Conservation (phyloP, 2,113 vertebrate genomes). For the Macheiramphus alcinus region DNA sequence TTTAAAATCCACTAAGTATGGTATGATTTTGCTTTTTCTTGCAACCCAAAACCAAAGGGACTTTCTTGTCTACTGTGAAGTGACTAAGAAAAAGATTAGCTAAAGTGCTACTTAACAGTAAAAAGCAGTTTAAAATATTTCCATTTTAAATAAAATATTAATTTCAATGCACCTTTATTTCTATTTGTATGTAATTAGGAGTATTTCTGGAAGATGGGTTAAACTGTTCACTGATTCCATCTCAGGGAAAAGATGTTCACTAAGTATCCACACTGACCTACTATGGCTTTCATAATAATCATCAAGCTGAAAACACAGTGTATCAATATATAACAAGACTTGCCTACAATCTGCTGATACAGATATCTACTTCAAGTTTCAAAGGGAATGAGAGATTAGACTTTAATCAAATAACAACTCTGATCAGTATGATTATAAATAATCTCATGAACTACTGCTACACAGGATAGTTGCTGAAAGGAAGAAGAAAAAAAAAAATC, state of each 20-base stretch:
- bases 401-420: constrained; percentile 9
- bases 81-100: not conserved
- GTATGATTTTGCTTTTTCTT: not conserved
- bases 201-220: not conserved
- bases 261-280: not conserved
- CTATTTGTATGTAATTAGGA: not conserved
- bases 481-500: not conserved
- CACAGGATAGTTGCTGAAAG: not conserved
- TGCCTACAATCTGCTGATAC: not conserved
- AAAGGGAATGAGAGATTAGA: constrained; percentile 29
- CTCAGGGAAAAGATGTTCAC: not conserved
- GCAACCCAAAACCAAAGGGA: not conserved
- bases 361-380: constrained; percentile 11
- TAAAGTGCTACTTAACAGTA: not conserved
- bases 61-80: not conserved
- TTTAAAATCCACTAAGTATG: not conserved
- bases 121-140: not conserved
- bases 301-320: not conserved
- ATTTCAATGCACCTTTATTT: not conserved
- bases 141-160: not conserved
- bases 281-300: not conserved
- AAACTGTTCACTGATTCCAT: not conserved
- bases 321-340: not conserved
- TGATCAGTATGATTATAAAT: constrained; percentile 24
- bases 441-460: constrained; percentile 1